These are phyloP conservation scores for Tenthredo scrophulariae DNA, from an alignment of 2,888 invertebrate species.

Conservation along the genomic window DNA sequence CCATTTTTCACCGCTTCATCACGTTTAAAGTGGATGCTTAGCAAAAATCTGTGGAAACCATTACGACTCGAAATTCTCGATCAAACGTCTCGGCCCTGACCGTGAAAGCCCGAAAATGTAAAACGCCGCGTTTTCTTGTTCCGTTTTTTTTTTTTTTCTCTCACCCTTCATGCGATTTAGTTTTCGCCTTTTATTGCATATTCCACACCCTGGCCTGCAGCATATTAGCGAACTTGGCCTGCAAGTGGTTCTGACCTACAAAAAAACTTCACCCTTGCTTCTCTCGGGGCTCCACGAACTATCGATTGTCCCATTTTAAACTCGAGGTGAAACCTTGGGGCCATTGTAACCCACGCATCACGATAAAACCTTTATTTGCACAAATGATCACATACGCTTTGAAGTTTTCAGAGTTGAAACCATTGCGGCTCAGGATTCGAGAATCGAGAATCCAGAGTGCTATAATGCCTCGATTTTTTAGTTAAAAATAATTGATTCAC, in stretches of 20 bases:
- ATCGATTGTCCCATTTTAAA: slow-evolving; percentile 54
- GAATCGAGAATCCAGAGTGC: too few relatives aligned
- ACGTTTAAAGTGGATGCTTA: slow-evolving; percentile 30
- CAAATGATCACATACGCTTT: background rate
- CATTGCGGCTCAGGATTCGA: background rate
- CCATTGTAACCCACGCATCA: background rate
- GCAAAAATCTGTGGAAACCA: slow-evolving; percentile 18
- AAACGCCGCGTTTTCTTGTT: background rate
- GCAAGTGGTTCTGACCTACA: slow-evolving; percentile 46
- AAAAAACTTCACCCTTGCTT: slow-evolving; percentile 47
- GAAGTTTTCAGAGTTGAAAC: background rate
- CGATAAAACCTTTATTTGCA: background rate
- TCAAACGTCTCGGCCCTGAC: slow-evolving; percentile 10
- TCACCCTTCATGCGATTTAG: background rate
- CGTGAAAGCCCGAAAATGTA: background rate
- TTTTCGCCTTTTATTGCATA: background rate
- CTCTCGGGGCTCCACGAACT: slow-evolving; percentile 15
- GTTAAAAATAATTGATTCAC: background rate
- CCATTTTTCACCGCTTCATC: slow-evolving; percentile 48
- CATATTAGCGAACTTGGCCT: slow-evolving; percentile 7
- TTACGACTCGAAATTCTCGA: slow-evolving; percentile 13
- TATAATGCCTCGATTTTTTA: background rate
- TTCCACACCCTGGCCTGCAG: background rate
- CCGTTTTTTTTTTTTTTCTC: background rate
- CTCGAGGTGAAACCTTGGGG: slow-evolving; percentile 10